phyloP scores from a whole-genome alignment of 2,797 vertebrate species.

The Danio aesculapii region DNA sequence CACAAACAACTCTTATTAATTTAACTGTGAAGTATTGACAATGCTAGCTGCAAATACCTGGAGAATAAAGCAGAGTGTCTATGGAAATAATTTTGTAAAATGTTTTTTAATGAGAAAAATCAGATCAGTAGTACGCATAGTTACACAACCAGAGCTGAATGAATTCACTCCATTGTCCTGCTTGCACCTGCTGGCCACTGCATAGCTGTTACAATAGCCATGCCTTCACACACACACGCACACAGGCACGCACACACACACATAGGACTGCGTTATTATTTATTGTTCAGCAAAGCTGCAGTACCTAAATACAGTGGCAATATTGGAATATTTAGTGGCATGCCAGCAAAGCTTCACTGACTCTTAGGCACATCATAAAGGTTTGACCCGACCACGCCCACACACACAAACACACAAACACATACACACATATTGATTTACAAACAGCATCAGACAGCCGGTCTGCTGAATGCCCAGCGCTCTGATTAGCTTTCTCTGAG shows the following conservation, averaged over 20 bases:
- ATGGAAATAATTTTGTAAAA: background rate
- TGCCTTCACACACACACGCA: background rate
- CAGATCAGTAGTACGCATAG: background rate
- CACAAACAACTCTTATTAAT: background rate
- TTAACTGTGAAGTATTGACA: background rate
- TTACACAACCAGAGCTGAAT: background rate
- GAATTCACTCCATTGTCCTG: background rate
- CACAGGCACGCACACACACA: no score
- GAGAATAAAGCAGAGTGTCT: background rate
- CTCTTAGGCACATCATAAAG: slow-evolving; percentile 36
- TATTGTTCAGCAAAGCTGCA: slow-evolving; percentile 16
- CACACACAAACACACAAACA: background rate
- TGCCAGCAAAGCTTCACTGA: slow-evolving; percentile 30
- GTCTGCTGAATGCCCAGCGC: slow-evolving; percentile 44
- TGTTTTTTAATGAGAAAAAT: background rate
- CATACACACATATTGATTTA: slow-evolving; percentile 27
- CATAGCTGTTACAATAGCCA: background rate
- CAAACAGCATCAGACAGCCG: slow-evolving; percentile 40
- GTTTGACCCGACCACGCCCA: slow-evolving; percentile 8
- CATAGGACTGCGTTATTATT: slow-evolving; percentile 5
- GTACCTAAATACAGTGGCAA: slow-evolving; percentile 1
- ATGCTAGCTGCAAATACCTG: background rate
- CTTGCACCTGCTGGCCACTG: background rate
- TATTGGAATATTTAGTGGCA: background rate
- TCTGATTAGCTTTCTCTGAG: slow-evolving; percentile 49